Evolutionary conservation across 2,888 invertebrate genomes (phyloP), one percentile per base, ranked within the genome.

Genomic region (Tuberolachnus salignus): DNA sequence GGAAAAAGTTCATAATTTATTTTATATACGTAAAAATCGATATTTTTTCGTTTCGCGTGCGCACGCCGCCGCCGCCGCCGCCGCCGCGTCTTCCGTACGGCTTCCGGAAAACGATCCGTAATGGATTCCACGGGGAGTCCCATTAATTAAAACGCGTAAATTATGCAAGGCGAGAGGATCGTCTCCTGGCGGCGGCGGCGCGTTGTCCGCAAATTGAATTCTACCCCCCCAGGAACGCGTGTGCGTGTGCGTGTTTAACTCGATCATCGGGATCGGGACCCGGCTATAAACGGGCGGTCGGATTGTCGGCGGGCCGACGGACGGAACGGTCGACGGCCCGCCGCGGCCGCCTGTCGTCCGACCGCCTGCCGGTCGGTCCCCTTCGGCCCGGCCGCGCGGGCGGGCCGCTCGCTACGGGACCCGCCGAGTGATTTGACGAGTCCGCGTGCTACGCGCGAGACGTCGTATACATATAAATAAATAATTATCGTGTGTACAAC

Each of bases 81-180:
- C 21, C n/a, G n/a, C n/a, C n/a, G n/a, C n/a, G 72, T 19, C 34
- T 6, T 14, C 34, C 0, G 53, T 16, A 64, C 19, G 57, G 57
- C 59, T 78, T 51, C 59, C 59, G 69, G 69, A 69, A 78, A 78
- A 78, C 78, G 78, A 78, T 75, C 46, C 78, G 59, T 61, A 78
- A 78, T 67, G 78, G 78, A 78, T 78, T 78, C 78, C 78, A 69
- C 69, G 78, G 78, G 69, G 78, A 78, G 78, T 78, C 69, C 42
- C 78, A 78, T 78, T 78, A 78, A 78, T 78, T 78, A 78, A 78
- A 78, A 78, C 78, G 51, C 78, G 78, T 78, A 69, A 78, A 78
- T 78, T 78, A 78, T 78, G 78, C 78, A 69, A 78, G 78, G 49
- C 78, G 59, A 78, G 46, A 3, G 72, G 66, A 75, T 59, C 57